Conservation (phyloP, 2,888 invertebrate species). For the Xiphydria camelus region DNA sequence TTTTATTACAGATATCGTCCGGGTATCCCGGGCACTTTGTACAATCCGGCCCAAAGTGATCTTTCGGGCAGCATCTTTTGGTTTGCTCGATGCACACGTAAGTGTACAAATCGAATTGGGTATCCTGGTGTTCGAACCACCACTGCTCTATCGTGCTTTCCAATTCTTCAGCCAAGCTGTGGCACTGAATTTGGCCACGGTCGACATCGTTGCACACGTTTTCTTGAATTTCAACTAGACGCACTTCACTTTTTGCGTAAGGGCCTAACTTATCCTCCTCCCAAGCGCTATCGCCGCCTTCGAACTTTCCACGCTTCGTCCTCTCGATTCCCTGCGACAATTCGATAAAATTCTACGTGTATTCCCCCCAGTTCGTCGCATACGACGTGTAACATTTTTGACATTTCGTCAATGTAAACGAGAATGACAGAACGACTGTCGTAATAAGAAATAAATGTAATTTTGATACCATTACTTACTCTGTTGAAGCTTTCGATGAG, state of each 20-base stretch:
- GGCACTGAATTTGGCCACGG: slow-evolving; percentile 78
- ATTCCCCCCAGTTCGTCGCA: too few relatives aligned
- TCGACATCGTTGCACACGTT: slow-evolving; percentile 76
- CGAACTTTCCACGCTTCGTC: slow-evolving; percentile 86
- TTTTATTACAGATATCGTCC: slow-evolving; percentile 75
- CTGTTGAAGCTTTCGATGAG: slow-evolving; percentile 76
- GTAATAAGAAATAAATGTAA: slow-evolving; percentile 7
- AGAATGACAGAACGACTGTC: too few relatives aligned
- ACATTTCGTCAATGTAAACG: slow-evolving; percentile 5
- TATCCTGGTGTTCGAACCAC: slow-evolving; percentile 76
- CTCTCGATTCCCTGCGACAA: slow-evolving; percentile 71
- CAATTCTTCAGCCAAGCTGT: slow-evolving; percentile 79
- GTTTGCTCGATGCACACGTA: slow-evolving; percentile 81
- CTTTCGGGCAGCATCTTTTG: slow-evolving; percentile 80
- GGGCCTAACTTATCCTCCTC: slow-evolving; percentile 84
- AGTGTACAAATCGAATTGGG: slow-evolving; percentile 66
- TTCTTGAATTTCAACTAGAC: slow-evolving; percentile 90
- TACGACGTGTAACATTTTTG: slow-evolving; percentile 1
- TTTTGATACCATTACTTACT: slow-evolving; percentile 41
- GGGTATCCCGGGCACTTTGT: slow-evolving; percentile 76
- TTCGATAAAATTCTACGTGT: slow-evolving; percentile 46
- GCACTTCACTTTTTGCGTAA: slow-evolving; percentile 85
- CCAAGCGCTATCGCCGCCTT: slow-evolving; percentile 93
- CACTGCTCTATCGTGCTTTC: slow-evolving; percentile 84
- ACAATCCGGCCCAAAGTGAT: slow-evolving; percentile 84